Conservation (phyloP, 2,888 invertebrate species). For the Linnaemya vulpina region DNA sequence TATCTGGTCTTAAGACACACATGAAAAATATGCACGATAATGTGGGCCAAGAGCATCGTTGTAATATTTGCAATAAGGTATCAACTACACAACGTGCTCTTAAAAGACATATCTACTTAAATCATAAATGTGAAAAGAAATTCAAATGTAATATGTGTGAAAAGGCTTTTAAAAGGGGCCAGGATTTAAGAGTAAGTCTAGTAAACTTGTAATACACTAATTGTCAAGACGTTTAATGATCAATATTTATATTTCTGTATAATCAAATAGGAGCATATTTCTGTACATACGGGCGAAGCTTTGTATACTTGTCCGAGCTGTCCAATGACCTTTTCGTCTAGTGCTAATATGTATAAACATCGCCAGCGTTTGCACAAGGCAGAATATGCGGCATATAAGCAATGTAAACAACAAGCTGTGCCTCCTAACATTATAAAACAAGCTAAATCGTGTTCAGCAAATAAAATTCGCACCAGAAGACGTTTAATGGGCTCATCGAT, state of each 20-base stretch:
- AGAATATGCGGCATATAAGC: slow-evolving; percentile 80
- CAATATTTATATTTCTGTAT: not conserved
- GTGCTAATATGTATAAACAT: slow-evolving; percentile 82
- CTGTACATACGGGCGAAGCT: slow-evolving; percentile 81
- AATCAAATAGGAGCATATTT: slow-evolving; percentile 79
- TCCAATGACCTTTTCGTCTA: slow-evolving; percentile 81
- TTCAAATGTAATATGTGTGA: slow-evolving; percentile 81
- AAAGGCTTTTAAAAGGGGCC: slow-evolving; percentile 81
- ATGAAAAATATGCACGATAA: slow-evolving; percentile 79
- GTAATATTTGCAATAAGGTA: slow-evolving; percentile 80
- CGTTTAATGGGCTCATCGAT: slow-evolving; percentile 27
- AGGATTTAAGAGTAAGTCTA: slow-evolving; percentile 78
- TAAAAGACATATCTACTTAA: slow-evolving; percentile 80
- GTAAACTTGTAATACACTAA: not conserved
- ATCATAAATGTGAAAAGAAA: slow-evolving; percentile 80
- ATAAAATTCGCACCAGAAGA: slow-evolving; percentile 53
- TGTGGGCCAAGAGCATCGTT: slow-evolving; percentile 78
- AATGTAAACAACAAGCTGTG: slow-evolving; percentile 78
- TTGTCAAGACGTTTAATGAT: not conserved
- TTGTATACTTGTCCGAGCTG: slow-evolving; percentile 82
- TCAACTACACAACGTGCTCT: slow-evolving; percentile 80
- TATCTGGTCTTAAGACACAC: slow-evolving; percentile 79
- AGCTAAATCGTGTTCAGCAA: slow-evolving; percentile 70
- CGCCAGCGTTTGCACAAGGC: slow-evolving; percentile 80
- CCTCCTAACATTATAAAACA: slow-evolving; percentile 80